Evolutionary conservation across 2,797 vertebrate genomes (phyloP).

Genomic region (Etheostoma perlongum): DNA sequence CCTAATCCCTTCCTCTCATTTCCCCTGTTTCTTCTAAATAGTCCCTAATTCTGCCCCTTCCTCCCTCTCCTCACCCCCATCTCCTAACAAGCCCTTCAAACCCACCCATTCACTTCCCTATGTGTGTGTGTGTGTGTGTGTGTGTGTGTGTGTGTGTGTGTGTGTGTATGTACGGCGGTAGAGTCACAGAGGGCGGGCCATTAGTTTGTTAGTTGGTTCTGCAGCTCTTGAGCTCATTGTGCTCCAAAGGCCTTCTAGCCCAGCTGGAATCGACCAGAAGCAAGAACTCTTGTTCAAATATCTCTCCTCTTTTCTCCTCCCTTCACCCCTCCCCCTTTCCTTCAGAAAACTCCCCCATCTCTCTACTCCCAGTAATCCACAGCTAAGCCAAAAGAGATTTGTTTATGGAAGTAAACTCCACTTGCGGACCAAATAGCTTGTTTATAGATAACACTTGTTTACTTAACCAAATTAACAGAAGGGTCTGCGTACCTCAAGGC

Average conservation of each 20-base stretch:
- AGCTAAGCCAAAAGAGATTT: conserved; percentile 69
- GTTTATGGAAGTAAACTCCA: conserved; percentile 72
- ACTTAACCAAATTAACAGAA: conserved; percentile 57
- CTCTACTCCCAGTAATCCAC: conserved; percentile 64
- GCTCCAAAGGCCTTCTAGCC: conserved; percentile 70
- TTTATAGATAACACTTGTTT: conserved; percentile 68
- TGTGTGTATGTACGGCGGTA: conserved; percentile 20
- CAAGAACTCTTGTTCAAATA: conserved; percentile 70
- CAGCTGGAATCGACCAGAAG: conserved; percentile 81
- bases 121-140: conserved; percentile 44
- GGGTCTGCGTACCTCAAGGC: conserved; percentile 53
- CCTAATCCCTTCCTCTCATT: conserved; percentile 36
- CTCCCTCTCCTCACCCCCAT: conserved; percentile 44
- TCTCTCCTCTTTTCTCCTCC: conserved; percentile 26
- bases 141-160: conserved; percentile 42
- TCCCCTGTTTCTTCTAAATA: conserved; percentile 54
- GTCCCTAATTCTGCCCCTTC: conserved; percentile 50
- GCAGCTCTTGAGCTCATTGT: conserved; percentile 82
- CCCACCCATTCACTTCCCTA: conserved; percentile 56
- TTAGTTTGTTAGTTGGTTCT: conserved; percentile 82
- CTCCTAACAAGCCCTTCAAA: conserved; percentile 61
- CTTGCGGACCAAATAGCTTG: conserved; percentile 57
- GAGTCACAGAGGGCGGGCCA: conserved; percentile 65
- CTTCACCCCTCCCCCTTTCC: conserved; percentile 28
- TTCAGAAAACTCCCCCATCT: conserved; percentile 22